These are phyloP conservation scores for Grammomys dolichurus DNA, from an alignment of 2,113 vertebrate species.

Conservation along the genomic window DNA sequence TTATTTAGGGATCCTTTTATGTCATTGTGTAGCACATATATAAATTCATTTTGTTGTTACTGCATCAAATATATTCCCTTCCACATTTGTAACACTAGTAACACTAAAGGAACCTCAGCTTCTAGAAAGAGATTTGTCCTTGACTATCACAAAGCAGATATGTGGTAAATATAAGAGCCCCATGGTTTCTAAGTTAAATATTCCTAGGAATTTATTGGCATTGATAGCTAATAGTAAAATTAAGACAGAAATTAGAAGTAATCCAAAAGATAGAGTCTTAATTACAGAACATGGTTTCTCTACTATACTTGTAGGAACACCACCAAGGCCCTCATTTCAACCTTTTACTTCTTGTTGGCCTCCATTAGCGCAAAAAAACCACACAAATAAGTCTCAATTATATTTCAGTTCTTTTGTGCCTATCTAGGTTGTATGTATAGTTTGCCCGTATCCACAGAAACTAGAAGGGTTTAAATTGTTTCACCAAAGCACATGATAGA, in stretches of 20 bases:
- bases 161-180: not conserved
- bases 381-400: not conserved
- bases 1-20: conserved; percentile 14
- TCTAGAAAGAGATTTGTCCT: not conserved
- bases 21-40: not conserved
- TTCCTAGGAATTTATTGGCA: conserved; percentile 15
- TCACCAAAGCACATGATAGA: conserved; percentile 32
- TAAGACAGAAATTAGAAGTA: conserved; percentile 49
- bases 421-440: not conserved
- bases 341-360: conserved; percentile 14
- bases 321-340: conserved; percentile 13
- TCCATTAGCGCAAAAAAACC: not conserved
- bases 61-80: not conserved
- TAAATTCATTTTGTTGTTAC: conserved; percentile 37
- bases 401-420: conserved; percentile 44
- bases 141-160: not conserved
- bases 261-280: conserved; percentile 4
- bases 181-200: not conserved
- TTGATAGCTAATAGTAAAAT: conserved; percentile 31
- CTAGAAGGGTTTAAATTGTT: conserved; percentile 43
- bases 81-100: not conserved
- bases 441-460: not conserved
- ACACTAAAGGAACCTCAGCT: not conserved
- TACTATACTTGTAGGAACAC: not conserved
- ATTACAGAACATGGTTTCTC: conserved; percentile 4